Percentiles rank a stretch among this genome's conserved stretches.
phyloP scores from a whole-genome alignment of 2,888 invertebrate species.

The Caenorhabditis sp. region DNA sequence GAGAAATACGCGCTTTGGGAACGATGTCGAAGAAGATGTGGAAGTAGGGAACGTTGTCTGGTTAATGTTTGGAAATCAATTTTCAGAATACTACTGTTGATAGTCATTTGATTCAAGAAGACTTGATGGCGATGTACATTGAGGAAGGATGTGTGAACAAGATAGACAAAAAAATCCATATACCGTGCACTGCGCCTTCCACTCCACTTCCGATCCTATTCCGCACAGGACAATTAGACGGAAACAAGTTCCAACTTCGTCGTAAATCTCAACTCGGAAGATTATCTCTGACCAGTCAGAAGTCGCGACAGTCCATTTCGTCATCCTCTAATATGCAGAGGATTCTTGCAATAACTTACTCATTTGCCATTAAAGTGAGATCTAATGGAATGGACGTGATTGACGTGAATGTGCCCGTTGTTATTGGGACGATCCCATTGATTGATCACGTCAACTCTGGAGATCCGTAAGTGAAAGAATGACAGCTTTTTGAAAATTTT shows the following conservation, averaged over 20 bases:
- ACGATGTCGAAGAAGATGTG: conserved; percentile 55
- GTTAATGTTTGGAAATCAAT: background rate
- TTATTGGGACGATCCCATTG: conserved; percentile 74
- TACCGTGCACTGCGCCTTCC: conserved; percentile 68
- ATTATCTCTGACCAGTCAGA: conserved; percentile 61
- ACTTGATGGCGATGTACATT: conserved; percentile 78
- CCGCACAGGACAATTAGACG: conserved; percentile 43
- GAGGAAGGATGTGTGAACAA: conserved; percentile 74
- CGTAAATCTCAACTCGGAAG: conserved; percentile 63
- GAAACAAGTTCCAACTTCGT: conserved; percentile 59
- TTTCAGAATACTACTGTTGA: conserved; percentile 63
- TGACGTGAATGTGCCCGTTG: conserved; percentile 75
- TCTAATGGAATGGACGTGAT: conserved; percentile 74
- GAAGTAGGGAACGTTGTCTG: conserved; percentile 37
- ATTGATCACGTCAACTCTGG: conserved; percentile 51
- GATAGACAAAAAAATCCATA: conserved; percentile 77
- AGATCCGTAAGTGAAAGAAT: conserved; percentile 35
- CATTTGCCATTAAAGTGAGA: conserved; percentile 60
- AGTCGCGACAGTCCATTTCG: conserved; percentile 53
- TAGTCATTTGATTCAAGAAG: conserved; percentile 75
- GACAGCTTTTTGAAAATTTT: too few relatives aligned
- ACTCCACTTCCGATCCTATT: conserved; percentile 53
- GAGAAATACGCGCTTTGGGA: conserved; percentile 65
- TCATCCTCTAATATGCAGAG: conserved; percentile 59
- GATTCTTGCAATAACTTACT: conserved; percentile 59